A percentile compares a stretch with the other conserved stretches of the same genome.
Evolutionary conservation across 2,888 invertebrate species (phyloP).

Genomic region (Blastobasis adustella): DNA sequence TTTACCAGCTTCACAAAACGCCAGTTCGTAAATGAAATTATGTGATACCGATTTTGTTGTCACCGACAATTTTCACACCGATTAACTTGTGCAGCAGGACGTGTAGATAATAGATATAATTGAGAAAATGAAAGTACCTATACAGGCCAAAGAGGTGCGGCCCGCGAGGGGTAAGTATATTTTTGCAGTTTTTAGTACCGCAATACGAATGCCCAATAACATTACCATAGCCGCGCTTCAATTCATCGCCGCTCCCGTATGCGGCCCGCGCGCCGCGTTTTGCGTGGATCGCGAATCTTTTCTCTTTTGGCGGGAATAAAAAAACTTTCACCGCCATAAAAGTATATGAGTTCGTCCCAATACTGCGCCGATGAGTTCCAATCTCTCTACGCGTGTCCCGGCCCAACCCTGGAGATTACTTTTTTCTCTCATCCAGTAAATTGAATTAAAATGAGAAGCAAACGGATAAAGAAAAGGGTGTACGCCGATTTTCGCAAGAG

Average conservation of each 20-base stretch:
- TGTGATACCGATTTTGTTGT: no score
- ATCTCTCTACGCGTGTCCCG: constrained; percentile 64
- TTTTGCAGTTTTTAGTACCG: no score
- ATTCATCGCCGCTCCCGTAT: constrained; percentile 50
- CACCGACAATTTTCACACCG: no score
- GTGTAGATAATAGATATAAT: no score
- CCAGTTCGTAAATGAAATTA: no score
- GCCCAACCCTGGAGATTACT: constrained; percentile 70
- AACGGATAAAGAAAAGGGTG: constrained; percentile 66
- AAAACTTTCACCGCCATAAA: constrained; percentile 67
- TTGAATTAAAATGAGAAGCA: constrained; percentile 72
- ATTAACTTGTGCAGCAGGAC: no score
- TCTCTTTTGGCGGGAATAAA: constrained; percentile 62
- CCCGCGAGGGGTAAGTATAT: no score
- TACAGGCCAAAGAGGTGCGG: no score
- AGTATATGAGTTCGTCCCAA: constrained; percentile 73
- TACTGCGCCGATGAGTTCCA: constrained; percentile 70
- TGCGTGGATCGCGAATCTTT: constrained; percentile 55
- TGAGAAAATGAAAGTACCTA: no score
- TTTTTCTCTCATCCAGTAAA: constrained; percentile 69
- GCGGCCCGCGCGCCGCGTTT: constrained; percentile 41
- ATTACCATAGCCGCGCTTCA: constrained; percentile 38
- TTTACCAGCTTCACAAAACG: no score
- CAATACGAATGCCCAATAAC: not conserved
- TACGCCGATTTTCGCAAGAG: constrained; percentile 56